Conservation (phyloP, 2,797 vertebrate genomes). For the Pampus argenteus region DNA sequence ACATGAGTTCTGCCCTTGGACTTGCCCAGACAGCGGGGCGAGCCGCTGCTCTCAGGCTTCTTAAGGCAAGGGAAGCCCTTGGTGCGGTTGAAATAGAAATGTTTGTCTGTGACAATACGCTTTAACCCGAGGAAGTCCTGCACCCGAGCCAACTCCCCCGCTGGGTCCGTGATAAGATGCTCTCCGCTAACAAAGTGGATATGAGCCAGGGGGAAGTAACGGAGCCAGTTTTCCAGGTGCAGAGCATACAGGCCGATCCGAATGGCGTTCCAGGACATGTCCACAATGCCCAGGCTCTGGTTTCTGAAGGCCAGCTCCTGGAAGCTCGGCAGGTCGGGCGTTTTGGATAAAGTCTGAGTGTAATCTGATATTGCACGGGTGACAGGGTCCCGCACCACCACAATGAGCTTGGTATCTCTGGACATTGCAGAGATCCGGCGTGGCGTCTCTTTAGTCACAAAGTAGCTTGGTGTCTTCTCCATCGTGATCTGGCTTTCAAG, state of each 20-base stretch:
- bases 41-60: slow-evolving; percentile 87
- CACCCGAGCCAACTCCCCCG: slow-evolving; percentile 92
- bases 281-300: slow-evolving; percentile 90
- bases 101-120: slow-evolving; percentile 93
- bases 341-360: slow-evolving; percentile 93
- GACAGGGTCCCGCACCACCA: slow-evolving; percentile 94
- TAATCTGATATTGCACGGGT: slow-evolving; percentile 96
- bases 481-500: slow-evolving; percentile 93
- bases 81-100: slow-evolving; percentile 98
- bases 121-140: slow-evolving; percentile 95
- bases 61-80: slow-evolving; percentile 97
- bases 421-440: slow-evolving; percentile 91
- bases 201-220: slow-evolving; percentile 92
- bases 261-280: slow-evolving; percentile 94
- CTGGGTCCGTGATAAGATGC: slow-evolving; percentile 92
- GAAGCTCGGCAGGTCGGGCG: slow-evolving; percentile 93
- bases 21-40: slow-evolving; percentile 93
- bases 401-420: slow-evolving; percentile 90
- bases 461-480: slow-evolving; percentile 97
- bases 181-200: slow-evolving; percentile 96
- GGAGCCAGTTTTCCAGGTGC: slow-evolving; percentile 94
- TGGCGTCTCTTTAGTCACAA: slow-evolving; percentile 92
- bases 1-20: slow-evolving; percentile 95
- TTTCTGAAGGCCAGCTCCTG: slow-evolving; percentile 93
- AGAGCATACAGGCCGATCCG: slow-evolving; percentile 93